Conservation (phyloP, 53 echinoderm and acorn worm species). For the Astropecten irregularis region DNA sequence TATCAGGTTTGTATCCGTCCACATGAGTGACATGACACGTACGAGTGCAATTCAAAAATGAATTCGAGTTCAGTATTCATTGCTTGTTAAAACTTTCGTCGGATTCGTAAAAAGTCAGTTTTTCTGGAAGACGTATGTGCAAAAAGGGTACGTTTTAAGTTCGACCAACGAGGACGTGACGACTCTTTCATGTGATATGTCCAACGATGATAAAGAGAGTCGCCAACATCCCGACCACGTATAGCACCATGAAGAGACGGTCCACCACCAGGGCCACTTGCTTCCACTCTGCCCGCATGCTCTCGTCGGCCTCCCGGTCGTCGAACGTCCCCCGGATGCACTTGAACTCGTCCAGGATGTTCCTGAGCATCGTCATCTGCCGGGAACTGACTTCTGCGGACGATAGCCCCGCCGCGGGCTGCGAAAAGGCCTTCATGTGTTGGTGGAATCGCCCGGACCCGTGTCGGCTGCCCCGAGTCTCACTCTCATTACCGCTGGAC, state of each 20-base stretch:
- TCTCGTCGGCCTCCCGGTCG: conserved; percentile 62
- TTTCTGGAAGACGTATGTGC: too few species aligned
- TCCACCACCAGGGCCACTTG: conserved; percentile 94
- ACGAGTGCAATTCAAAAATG: too few species aligned
- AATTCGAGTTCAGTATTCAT: too few species aligned
- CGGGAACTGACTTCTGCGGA: conserved; percentile 11
- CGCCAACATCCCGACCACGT: conserved; percentile 81
- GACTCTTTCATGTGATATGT: conserved; percentile 65
- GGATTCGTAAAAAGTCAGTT: too few species aligned
- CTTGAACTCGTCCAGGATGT: conserved; percentile 89
- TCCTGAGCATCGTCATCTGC: conserved; percentile 73
- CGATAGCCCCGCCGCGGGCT: neutral
- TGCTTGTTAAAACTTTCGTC: too few species aligned
- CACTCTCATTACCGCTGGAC: conserved; percentile 51
- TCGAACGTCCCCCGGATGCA: conserved; percentile 66
- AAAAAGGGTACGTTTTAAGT: too few species aligned
- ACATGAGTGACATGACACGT: too few species aligned
- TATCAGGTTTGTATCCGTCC: too few species aligned
- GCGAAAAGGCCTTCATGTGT: conserved; percentile 21
- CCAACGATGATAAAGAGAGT: conserved; percentile 85
- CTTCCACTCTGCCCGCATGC: conserved; percentile 87
- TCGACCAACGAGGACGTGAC: too few species aligned
- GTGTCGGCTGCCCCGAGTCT: neutral
- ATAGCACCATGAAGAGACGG: conserved; percentile 89
- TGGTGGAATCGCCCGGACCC: neutral